Evolutionary conservation across 2,113 vertebrate genomes (phyloP).

Genomic region (Coptodon bakossiorum): DNA sequence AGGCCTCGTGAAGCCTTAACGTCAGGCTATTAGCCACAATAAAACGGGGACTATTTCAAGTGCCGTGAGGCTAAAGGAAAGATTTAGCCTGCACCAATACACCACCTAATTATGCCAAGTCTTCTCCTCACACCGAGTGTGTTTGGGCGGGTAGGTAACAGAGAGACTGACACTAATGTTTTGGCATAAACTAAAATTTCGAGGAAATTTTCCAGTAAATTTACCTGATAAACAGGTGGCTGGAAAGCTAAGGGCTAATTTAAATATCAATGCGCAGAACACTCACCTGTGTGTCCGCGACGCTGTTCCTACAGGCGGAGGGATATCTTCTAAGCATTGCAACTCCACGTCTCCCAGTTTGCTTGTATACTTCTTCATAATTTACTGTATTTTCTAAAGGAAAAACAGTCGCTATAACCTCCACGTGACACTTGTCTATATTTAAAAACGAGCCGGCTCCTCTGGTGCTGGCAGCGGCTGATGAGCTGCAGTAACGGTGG

Average conservation of each 20-base stretch:
- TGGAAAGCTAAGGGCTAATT: not conserved
- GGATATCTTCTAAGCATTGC: not conserved
- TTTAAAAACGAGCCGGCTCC: not conserved
- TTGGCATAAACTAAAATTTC: not conserved
- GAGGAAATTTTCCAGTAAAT: not conserved
- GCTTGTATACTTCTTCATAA: not conserved
- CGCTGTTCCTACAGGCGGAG: not conserved
- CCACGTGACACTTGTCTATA: not conserved
- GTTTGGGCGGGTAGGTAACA: fast-evolving
- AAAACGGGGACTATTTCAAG: not conserved
- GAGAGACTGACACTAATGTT: not conserved
- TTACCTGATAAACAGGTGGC: fast-evolving
- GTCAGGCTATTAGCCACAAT: not conserved
- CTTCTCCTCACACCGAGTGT: not conserved
- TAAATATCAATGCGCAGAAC: not conserved
- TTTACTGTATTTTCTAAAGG: not conserved
- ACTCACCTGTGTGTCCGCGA: not conserved
- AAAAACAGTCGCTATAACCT: not conserved
- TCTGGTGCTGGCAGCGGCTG: not conserved
- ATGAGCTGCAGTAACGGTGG: constrained; percentile 16
- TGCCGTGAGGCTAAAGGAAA: not conserved
- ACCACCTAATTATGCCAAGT: not conserved
- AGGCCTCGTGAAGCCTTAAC: not conserved
- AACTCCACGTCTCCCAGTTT: not conserved
- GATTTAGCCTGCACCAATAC: not conserved